Evolutionary conservation across 2,797 vertebrate genomes (phyloP), one percentile per base, ranked within the genome.

Genomic region (Enteromius radiatus): DNA sequence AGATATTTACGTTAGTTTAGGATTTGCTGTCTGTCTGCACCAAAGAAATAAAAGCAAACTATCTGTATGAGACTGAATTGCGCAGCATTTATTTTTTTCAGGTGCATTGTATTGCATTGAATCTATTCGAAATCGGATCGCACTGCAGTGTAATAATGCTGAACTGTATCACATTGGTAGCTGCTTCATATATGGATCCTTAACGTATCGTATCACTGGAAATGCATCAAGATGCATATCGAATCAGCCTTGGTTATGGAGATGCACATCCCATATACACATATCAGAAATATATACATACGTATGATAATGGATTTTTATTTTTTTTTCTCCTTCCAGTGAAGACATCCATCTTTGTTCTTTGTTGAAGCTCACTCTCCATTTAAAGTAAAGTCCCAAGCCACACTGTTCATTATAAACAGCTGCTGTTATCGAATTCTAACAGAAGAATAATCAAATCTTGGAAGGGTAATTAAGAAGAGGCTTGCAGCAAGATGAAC

Each of bases 381-480:
- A 38, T 81, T 52, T 43, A 36, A 61, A 76, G 61, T n/a, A n/a
- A 81, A 71, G 17, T 68, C 56, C 21, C 65, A 28, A 45, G 43
- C 52, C 36, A 45, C 54, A 65, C 41, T 43, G 61, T 81, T 80
- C 43, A 76, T 71, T 73, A 52, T 33, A 84, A 75, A 75, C 68
- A 70, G n/a, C 49, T 56, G 64, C 71, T 85, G 41, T 67, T 80
- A 56, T 47, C 70, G 84, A 69, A 84, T 78, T 81, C 63, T 21
- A 41, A 74, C 31, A 74, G 41, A 54, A n/a, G 54, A 61, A 80
- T 74, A 61, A 83, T 85, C 64, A 83, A 82, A 86, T 80, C 47
- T 76, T 54, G 49, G 47, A 85, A 33, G 28, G 49, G 65, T 86
- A 78, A 84, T 86, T 84, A 86, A 64, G 41, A 63, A 74, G 28